Evolutionary conservation across 2,888 invertebrate genomes (phyloP).

Genomic region (Conistra vaccinii): DNA sequence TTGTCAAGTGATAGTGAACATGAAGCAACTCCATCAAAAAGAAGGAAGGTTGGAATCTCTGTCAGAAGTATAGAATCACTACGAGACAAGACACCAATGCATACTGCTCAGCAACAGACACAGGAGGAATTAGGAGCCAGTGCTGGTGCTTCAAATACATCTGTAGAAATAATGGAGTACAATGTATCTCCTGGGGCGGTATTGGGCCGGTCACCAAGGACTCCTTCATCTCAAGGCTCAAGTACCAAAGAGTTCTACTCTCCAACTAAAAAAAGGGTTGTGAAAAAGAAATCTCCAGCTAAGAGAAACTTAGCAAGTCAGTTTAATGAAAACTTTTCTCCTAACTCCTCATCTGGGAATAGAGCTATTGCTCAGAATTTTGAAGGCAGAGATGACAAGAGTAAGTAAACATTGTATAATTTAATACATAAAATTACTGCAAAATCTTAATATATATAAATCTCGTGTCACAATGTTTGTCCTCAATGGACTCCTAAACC

Average conservation of each 20-base stretch:
- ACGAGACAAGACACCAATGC: slow-evolving; percentile 12
- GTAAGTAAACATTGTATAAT: slow-evolving; percentile 71
- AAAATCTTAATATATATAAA: too few relatives aligned
- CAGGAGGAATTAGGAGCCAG: not conserved
- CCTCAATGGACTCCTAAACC: too few relatives aligned
- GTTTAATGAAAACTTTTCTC: slow-evolving; percentile 50
- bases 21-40: slow-evolving; percentile 51
- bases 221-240: slow-evolving; percentile 63
- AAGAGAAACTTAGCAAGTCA: slow-evolving; percentile 74
- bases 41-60: slow-evolving; percentile 4
- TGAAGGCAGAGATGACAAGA: slow-evolving; percentile 81
- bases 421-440: not conserved
- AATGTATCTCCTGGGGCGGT: slow-evolving; percentile 49
- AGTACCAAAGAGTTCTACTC: slow-evolving; percentile 78
- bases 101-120: not conserved
- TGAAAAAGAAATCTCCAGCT: slow-evolving; percentile 70
- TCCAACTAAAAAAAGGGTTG: slow-evolving; percentile 78
- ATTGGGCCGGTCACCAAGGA: slow-evolving; percentile 41
- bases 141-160: slow-evolving; percentile 23
- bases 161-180: slow-evolving; percentile 51
- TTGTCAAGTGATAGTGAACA: slow-evolving; percentile 78
- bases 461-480: too few relatives aligned
- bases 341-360: slow-evolving; percentile 58
- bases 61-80: slow-evolving; percentile 34
- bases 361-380: slow-evolving; percentile 55